A percentile compares a stretch with the other conserved stretches of the same genome.
Evolutionary conservation across 2,888 invertebrate species (phyloP).

Genomic region (Leptinotarsa peninsularis): DNA sequence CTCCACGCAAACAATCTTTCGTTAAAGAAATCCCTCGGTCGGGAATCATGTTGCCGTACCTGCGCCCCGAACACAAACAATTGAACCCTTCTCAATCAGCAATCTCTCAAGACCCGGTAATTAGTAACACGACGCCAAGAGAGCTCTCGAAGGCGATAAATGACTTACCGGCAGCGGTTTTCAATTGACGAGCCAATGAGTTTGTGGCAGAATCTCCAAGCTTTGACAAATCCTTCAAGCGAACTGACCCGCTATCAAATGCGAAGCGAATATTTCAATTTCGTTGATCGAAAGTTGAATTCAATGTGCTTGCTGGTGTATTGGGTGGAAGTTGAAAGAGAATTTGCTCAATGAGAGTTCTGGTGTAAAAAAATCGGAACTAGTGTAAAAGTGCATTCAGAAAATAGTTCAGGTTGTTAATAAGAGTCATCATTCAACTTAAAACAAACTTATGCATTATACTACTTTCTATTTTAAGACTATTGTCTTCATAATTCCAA

Average conservation of each 20-base stretch:
- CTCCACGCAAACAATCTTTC: background rate
- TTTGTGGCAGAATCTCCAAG: slow-evolving; percentile 33
- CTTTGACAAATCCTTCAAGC: slow-evolving; percentile 44
- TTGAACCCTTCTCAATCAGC: slow-evolving; percentile 17
- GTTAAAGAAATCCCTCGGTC: background rate
- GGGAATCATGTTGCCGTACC: slow-evolving; percentile 5
- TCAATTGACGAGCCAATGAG: slow-evolving; percentile 37
- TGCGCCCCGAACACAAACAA: slow-evolving; percentile 1
- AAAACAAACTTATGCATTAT: no score
- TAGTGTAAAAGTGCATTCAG: no score
- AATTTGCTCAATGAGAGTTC: background rate
- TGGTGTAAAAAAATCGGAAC: background rate
- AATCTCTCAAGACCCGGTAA: slow-evolving; percentile 22
- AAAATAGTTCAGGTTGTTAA: no score
- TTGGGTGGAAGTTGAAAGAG: background rate
- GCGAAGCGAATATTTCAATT: slow-evolving; percentile 32
- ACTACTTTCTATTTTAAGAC: no score
- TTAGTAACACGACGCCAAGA: slow-evolving; percentile 26
- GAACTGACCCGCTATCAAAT: slow-evolving; percentile 47
- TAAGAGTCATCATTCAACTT: no score
- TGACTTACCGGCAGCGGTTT: slow-evolving; percentile 32
- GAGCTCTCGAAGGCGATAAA: slow-evolving; percentile 30
- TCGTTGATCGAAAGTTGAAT: slow-evolving; percentile 32
- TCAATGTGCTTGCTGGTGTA: background rate
- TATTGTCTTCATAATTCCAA: no score